These are phyloP conservation scores for Diplosoma virens DNA, from an alignment of 23 tunicate genomes.

Conservation along the genomic window DNA sequence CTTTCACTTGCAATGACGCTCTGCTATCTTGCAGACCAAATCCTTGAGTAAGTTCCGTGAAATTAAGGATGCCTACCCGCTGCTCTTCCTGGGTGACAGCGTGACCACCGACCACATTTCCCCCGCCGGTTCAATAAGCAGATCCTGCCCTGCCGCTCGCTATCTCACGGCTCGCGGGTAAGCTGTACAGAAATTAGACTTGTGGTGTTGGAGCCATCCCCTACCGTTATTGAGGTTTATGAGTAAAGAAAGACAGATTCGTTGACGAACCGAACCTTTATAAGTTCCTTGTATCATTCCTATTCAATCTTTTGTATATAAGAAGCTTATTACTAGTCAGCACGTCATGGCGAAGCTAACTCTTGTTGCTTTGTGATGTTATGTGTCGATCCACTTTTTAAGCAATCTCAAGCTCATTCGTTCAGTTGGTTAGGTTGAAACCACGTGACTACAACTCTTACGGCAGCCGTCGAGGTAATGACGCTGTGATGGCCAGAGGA, in stretches of 20 bases:
- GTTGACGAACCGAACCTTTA: too few species aligned
- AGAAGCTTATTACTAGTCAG: too few species aligned
- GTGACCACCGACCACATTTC: conserved; percentile 98
- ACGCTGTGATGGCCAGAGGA: conserved; percentile 94
- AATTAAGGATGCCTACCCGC: conserved; percentile 57
- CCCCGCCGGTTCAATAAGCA: conserved; percentile 93
- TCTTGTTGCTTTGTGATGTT: too few species aligned
- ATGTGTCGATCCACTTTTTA: too few species aligned
- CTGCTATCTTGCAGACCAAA: conserved; percentile 47
- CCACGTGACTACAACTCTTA: conserved; percentile 92
- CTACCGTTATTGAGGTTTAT: not conserved
- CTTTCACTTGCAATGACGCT: too few species aligned
- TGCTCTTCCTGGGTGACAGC: conserved; percentile 86
- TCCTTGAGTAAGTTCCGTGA: conserved; percentile 22
- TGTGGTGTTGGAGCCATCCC: not conserved
- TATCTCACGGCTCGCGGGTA: conserved; percentile 73
- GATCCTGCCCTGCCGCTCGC: conserved; percentile 86
- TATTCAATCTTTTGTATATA: too few species aligned
- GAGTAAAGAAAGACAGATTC: not conserved
- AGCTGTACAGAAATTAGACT: not conserved
- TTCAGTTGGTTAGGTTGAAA: conserved; percentile 80
- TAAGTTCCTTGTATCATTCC: too few species aligned
- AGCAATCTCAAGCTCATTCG: too few species aligned
- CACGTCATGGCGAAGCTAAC: too few species aligned
- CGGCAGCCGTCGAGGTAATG: conserved; percentile 98